Evolutionary conservation across 2,113 vertebrate genomes (phyloP), one percentile per base, ranked within the genome.

Genomic region (Pelvicachromis taeniatus): DNA sequence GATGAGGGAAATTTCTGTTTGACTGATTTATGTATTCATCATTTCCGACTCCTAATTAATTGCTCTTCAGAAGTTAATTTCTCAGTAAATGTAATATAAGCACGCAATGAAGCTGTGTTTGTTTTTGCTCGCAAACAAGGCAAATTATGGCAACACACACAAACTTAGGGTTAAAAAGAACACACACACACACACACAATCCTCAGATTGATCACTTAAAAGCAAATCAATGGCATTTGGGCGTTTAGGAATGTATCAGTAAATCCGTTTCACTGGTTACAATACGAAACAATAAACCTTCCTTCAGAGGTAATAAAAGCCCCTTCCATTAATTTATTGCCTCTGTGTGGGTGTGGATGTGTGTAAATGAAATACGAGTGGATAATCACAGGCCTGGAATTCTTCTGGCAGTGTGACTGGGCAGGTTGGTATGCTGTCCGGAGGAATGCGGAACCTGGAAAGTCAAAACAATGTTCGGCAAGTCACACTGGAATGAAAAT

Each of bases 321-420:
- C 77, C 50, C 53, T 75, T 80, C 42, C 61, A 55, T 80, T 86
- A 88, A 95, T 95, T 93, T 93, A 93, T 89, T 81, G 81, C 73
- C 19, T 82, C 77, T 35, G 3, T 14, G 19, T 65, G 21, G 80
- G 59, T 83, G 48, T 53, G 80, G 58, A 23, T 52, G 82, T 54
- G 85, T 78, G 63, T 52, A 50, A 83, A 88, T 91, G 92, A 94
- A 95, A 94, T 93, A 93, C 82, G 90, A 95, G 92, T 81, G 85
- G 87, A 91, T 94, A 93, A 94, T 94, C 86, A 88, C 91, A 89
- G 92, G 88, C 75, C 80, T 68, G 87, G 86, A 93, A 94, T 93
- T 91, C 88, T 92, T 93, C 92, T 75, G 80, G 89, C 68, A 23
- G 86, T 85, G 85, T 78, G 23, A 88, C 82, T 52, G 86, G 68